A percentile compares a stretch with the other conserved stretches of the same genome.
Evolutionary conservation across 2,797 vertebrate species (phyloP).

Genomic region (Spinibarbus caldwelli): DNA sequence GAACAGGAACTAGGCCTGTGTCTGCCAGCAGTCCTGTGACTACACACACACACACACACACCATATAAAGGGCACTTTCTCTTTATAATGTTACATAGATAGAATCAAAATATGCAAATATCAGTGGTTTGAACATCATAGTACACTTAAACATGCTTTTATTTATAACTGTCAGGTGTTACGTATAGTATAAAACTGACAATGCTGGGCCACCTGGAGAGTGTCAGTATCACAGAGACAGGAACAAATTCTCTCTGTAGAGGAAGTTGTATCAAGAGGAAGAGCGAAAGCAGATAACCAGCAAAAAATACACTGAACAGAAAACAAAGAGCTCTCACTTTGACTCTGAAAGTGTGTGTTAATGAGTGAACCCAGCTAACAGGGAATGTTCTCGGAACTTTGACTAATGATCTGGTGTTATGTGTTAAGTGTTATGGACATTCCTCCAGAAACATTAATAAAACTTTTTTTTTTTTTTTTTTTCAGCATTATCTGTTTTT

Average conservation of each 20-base stretch:
- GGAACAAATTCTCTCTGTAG: background rate
- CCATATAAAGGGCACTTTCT: background rate
- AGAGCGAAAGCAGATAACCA: constrained; percentile 40
- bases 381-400: background rate
- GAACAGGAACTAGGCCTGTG: constrained; percentile 57
- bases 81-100: background rate
- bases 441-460: background rate
- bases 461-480: background rate
- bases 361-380: background rate
- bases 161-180: background rate
- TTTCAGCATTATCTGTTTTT: background rate
- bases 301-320: constrained; percentile 2
- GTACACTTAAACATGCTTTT: background rate
- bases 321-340: constrained; percentile 16
- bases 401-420: background rate
- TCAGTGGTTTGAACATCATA: background rate
- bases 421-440: background rate
- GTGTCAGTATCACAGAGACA: constrained; percentile 38
- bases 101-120: background rate
- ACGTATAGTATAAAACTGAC: constrained; percentile 5
- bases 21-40: constrained; percentile 48
- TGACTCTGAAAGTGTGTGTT: background rate
- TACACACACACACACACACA: constrained; percentile 45
- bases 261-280: constrained; percentile 40
- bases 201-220: constrained; percentile 38